phyloP scores from a whole-genome alignment of 2,113 vertebrate genomes.

The Triplophysa rosa region DNA sequence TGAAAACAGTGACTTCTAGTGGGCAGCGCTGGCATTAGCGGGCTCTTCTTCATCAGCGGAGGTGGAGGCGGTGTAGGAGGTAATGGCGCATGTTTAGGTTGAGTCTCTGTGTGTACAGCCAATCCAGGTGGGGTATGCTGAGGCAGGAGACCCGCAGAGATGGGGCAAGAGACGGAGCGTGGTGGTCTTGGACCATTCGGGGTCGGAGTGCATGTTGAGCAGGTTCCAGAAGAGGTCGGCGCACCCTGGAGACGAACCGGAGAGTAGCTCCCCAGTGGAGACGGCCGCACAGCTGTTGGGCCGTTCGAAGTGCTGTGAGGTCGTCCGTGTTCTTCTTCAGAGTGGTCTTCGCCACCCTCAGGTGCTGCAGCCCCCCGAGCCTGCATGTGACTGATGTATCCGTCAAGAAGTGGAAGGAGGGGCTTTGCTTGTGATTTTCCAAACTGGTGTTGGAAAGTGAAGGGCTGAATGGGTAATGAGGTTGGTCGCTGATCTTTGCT shows the following conservation, averaged over 20 bases:
- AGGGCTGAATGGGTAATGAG: constrained; percentile 95
- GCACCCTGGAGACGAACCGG: constrained; percentile 81
- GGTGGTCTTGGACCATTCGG: constrained; percentile 70
- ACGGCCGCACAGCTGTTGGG: constrained; percentile 74
- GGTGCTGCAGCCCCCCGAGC: constrained; percentile 60
- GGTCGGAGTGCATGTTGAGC: constrained; percentile 80
- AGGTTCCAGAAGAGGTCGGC: constrained; percentile 74
- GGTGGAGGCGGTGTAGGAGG: constrained; percentile 58
- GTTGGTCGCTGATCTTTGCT: constrained; percentile 95
- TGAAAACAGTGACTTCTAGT: constrained; percentile 77
- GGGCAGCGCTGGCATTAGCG: constrained; percentile 52
- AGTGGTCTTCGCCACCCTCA: constrained; percentile 65
- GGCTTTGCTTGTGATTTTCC: constrained; percentile 78
- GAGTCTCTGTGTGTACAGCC: constrained; percentile 40
- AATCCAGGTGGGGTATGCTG: constrained; percentile 63
- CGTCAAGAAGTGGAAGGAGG: constrained; percentile 81
- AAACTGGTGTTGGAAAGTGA: constrained; percentile 96
- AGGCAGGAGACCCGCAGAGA: constrained; percentile 70
- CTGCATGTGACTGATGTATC: constrained; percentile 86
- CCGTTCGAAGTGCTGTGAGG: constrained; percentile 68
- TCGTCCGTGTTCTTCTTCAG: constrained; percentile 64
- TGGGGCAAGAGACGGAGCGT: constrained; percentile 76
- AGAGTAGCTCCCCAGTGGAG: constrained; percentile 93
- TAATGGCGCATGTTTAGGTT: constrained; percentile 16
- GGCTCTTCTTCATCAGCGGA: constrained; percentile 58